A percentile compares a stretch with the other conserved stretches of the same genome.
Conservation (phyloP, 2,113 vertebrate species). For the Corythornis cristatus region DNA sequence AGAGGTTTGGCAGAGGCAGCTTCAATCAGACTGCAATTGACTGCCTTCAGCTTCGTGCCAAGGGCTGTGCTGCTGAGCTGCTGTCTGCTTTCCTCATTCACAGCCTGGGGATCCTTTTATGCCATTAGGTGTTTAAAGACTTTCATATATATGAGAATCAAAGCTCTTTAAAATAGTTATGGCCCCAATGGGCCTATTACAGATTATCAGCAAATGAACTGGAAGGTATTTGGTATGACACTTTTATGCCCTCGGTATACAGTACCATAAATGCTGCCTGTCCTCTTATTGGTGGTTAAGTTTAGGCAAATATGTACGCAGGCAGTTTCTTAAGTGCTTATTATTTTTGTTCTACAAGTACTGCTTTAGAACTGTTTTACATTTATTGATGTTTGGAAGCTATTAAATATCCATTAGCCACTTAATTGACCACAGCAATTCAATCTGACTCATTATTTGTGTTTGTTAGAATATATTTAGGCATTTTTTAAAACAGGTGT, state of each 20-base stretch:
- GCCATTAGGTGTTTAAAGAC: background rate
- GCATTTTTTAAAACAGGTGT: background rate
- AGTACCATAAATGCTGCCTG: background rate
- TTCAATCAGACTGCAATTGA: background rate
- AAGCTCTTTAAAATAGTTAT: background rate
- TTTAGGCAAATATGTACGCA: background rate
- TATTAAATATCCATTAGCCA: constrained; percentile 61
- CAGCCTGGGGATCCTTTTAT: background rate
- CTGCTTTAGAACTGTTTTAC: constrained; percentile 11
- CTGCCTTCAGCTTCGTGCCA: background rate
- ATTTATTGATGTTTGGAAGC: constrained; percentile 54
- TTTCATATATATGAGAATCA: background rate
- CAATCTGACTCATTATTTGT: constrained; percentile 58
- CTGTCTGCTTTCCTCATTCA: background rate
- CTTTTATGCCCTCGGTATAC: background rate
- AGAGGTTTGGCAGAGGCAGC: background rate
- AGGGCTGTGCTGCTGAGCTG: background rate
- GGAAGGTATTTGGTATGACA: background rate
- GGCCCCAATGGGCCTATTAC: background rate
- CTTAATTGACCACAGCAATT: constrained; percentile 42
- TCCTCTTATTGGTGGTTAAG: background rate
- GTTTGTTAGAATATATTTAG: constrained; percentile 52
- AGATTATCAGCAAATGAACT: constrained; percentile 4
- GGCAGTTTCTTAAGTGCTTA: constrained; percentile 4
- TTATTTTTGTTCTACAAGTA: constrained; percentile 52